Evolutionary conservation across 2,888 invertebrate species (phyloP), one percentile per base, ranked within the genome.

Genomic region (Leistus spinibarbis): DNA sequence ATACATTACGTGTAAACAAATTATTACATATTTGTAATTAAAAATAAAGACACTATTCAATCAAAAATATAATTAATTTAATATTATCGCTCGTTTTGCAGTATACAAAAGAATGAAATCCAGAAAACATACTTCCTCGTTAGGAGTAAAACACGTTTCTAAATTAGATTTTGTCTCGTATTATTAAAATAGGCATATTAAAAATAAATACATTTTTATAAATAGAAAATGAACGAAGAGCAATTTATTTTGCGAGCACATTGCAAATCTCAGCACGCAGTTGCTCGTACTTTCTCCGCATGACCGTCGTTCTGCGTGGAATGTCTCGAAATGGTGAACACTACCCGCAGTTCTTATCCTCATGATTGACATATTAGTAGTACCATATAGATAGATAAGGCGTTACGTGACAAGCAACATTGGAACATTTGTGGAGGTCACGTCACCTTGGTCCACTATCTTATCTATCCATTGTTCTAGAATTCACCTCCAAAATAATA

Each of bases 181-280:
- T n/a, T n/a, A n/a, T n/a, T n/a, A n/a, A n/a, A n/a, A n/a, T n/a
- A n/a, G n/a, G n/a, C n/a, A n/a, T n/a, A n/a, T n/a, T n/a, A n/a
- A n/a, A n/a, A n/a, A n/a, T n/a, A n/a, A n/a, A n/a, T n/a, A n/a
- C n/a, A n/a, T n/a, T n/a, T n/a, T n/a, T n/a, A n/a, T 40, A 40
- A 40, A 7, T 13, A 5, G 7, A 13, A 40, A 40, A 10, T 10
- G 40, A 40, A 40, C 40, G 40, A 40, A 40, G 10, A 40, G 40
- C 40, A 40, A 40, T 7, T 40, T 40, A 40, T 40, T 40, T 40
- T 16, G 16, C 17, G 5, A 17, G 13, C 60, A 22, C 60, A 60
- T 60, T 60, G 19, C 60, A 13, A 60, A 60, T 60, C 60, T 60
- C 22, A 17, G 60, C 60, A 60, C 60, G 60, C 60, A 9, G 60